Conservation (phyloP, 2,113 vertebrate species). For the Pseudopipra pipra region DNA sequence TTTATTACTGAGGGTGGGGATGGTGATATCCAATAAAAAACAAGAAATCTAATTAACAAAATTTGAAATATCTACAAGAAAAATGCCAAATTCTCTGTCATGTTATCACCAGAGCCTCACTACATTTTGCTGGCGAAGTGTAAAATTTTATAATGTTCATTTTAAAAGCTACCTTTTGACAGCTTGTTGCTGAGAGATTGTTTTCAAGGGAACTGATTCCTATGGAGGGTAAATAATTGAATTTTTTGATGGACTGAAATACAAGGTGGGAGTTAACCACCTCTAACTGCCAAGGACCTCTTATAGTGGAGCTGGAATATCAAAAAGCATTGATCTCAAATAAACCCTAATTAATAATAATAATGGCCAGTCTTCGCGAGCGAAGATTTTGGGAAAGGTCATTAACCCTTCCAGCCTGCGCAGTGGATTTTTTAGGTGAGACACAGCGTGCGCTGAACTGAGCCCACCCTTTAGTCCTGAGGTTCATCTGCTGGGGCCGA, state of each 20-base stretch:
- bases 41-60: neutral
- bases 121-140: neutral
- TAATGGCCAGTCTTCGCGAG: too few species aligned
- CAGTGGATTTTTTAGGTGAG: too few species aligned
- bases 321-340: neutral
- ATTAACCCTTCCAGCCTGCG: too few species aligned
- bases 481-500: too few species aligned
- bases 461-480: too few species aligned
- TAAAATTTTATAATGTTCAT: slow-evolving; percentile 8
- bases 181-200: neutral
- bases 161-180: neutral
- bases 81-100: neutral
- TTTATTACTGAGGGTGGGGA: rapidly evolving
- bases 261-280: neutral
- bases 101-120: neutral
- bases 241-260: neutral
- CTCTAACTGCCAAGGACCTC: neutral
- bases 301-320: neutral
- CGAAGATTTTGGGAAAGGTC: too few species aligned
- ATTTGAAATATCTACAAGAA: neutral
- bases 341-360: neutral
- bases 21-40: neutral
- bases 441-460: too few species aligned
- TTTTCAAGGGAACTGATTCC: neutral
- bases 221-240: neutral